Evolutionary conservation across 92 coral and sea anemone genomes (phyloP).

Genomic region (Micromussa lordhowensis): DNA sequence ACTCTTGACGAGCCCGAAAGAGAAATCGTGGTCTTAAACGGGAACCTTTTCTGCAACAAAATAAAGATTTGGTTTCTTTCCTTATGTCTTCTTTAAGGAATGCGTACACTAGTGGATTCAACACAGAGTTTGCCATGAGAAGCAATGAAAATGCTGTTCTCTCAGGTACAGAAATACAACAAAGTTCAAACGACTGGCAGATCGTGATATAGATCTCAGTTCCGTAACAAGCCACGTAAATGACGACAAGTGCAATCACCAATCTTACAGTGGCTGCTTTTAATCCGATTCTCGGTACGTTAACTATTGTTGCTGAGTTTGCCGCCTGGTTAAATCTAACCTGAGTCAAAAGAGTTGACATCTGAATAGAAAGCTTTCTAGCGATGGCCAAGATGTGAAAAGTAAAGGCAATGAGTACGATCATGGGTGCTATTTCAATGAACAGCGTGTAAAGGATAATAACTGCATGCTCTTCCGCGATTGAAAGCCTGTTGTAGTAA

Average conservation of each 20-base stretch:
- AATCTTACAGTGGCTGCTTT: slow-evolving; percentile 15
- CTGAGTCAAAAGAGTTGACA: slow-evolving; percentile 21
- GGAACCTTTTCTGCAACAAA: background rate
- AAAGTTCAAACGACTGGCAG: slow-evolving; percentile 19
- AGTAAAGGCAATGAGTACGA: slow-evolving; percentile 3
- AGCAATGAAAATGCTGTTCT: slow-evolving; percentile 11
- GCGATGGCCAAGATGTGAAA: slow-evolving; percentile 24
- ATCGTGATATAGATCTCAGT: slow-evolving; percentile 16
- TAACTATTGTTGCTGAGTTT: background rate
- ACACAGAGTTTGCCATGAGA: slow-evolving; percentile 23
- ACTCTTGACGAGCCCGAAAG: background rate
- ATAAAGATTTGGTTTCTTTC: slow-evolving; percentile 7
- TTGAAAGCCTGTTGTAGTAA: slow-evolving; percentile 2
- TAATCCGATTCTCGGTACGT: background rate
- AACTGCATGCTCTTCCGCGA: background rate
- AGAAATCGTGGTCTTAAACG: background rate
- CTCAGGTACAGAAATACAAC: background rate
- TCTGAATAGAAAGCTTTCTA: slow-evolving; percentile 10
- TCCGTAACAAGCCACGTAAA: slow-evolving; percentile 19
- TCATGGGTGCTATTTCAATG: slow-evolving; percentile 25
- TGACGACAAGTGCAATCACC: slow-evolving; percentile 1
- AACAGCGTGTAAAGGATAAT: slow-evolving; percentile 21
- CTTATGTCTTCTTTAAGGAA: slow-evolving; percentile 11
- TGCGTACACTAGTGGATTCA: slow-evolving; percentile 35
- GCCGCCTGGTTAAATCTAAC: slow-evolving; percentile 21